A percentile compares a stretch with the other conserved stretches of the same genome.
Evolutionary conservation across 2,888 invertebrate species (phyloP).

Genomic region (Mesorhabditis sp.): DNA sequence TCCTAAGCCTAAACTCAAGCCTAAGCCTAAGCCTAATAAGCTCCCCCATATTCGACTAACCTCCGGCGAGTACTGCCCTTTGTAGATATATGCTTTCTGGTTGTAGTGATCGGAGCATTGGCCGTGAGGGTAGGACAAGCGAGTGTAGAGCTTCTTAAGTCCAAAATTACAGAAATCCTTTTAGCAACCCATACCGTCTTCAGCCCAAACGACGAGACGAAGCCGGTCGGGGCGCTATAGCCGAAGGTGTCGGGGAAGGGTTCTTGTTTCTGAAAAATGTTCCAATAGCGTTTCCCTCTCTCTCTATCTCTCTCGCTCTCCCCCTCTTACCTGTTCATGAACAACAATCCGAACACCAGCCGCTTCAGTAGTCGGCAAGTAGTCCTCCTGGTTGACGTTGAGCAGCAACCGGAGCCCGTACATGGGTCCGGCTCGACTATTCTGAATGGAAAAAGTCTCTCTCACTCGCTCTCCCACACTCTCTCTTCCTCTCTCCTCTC

Average conservation of each 20-base stretch:
- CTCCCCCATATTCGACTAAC: constrained; percentile 20
- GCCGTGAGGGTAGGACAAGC: constrained; percentile 55
- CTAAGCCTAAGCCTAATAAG: too few relatives aligned
- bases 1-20: too few relatives aligned
- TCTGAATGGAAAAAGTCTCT: constrained; percentile 14
- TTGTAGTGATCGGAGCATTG: constrained; percentile 54
- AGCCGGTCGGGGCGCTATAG: constrained; percentile 57
- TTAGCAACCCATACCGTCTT: constrained; percentile 46
- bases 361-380: constrained; percentile 57
- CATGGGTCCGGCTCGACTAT: constrained; percentile 52
- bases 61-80: constrained; percentile 57
- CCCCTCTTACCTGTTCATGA: constrained; percentile 36
- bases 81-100: constrained; percentile 55
- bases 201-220: constrained; percentile 57
- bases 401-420: constrained; percentile 53
- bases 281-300: not conserved
- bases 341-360: constrained; percentile 52
- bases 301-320: too few relatives aligned
- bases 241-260: constrained; percentile 58
- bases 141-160: constrained; percentile 14
- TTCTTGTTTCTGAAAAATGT: constrained; percentile 44
- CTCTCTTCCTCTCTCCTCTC: too few relatives aligned
- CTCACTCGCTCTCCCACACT: too few relatives aligned
- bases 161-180: not conserved
- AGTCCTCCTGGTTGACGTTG: constrained; percentile 57